phyloP scores from a whole-genome alignment of 2,888 invertebrate genomes.

The Carterocephalus palaemon region DNA sequence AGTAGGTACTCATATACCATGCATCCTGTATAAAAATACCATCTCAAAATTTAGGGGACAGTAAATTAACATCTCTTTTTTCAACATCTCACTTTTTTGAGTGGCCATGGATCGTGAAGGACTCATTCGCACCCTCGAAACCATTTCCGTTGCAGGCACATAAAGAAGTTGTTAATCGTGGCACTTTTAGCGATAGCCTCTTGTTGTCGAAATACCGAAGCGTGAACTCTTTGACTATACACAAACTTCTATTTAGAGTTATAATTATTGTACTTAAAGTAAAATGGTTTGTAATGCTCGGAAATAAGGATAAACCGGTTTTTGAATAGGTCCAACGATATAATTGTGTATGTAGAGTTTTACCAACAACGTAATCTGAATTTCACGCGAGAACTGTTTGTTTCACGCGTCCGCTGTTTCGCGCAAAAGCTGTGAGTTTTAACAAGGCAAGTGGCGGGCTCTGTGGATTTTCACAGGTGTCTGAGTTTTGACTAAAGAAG shows the following conservation, averaged over 20 bases:
- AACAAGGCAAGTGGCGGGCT: constrained; percentile 57
- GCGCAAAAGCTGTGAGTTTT: constrained; percentile 67
- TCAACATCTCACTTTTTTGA: constrained; percentile 23
- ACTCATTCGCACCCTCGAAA: constrained; percentile 50
- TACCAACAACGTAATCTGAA: constrained; percentile 54
- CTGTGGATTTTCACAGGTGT: constrained; percentile 51
- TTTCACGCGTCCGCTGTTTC: constrained; percentile 53
- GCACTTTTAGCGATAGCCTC: constrained; percentile 48
- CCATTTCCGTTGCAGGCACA: constrained; percentile 36
- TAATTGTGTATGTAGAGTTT: constrained; percentile 40
- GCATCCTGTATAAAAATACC: constrained; percentile 42
- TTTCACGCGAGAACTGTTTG: constrained; percentile 71
- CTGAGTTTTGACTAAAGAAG: constrained; percentile 36
- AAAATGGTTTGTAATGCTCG: neutral
- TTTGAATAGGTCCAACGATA: too few species aligned
- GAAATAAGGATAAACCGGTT: neutral
- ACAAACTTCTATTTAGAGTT: constrained; percentile 2
- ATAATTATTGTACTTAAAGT: neutral
- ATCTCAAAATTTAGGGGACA: constrained; percentile 39
- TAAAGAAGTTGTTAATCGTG: constrained; percentile 52
- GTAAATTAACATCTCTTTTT: constrained; percentile 45
- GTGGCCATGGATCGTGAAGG: constrained; percentile 47
- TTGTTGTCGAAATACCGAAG: constrained; percentile 51
- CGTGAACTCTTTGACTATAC: constrained; percentile 44
- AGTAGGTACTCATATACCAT: too few species aligned